Percentiles rank a stretch among this genome's conserved stretches.
Conservation (phyloP, 2,888 invertebrate genomes). For the Notocelia uddmanniana region DNA sequence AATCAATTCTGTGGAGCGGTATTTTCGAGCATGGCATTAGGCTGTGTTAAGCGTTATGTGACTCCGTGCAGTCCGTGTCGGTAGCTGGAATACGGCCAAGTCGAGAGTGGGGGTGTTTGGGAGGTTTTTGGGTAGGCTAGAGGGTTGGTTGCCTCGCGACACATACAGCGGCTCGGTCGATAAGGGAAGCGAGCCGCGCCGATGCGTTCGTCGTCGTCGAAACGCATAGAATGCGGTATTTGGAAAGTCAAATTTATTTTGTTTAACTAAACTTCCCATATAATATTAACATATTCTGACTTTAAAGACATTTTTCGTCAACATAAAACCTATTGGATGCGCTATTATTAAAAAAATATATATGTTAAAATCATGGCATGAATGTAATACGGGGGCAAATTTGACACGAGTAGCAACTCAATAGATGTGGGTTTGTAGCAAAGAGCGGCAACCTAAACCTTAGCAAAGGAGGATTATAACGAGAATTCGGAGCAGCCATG, state of each 20-base stretch:
- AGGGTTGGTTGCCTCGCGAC: constrained; percentile 71
- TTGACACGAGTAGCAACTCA: constrained; percentile 35
- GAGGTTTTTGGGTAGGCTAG: constrained; percentile 51
- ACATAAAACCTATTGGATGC: background rate
- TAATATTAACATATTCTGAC: background rate
- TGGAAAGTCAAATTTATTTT: constrained; percentile 51
- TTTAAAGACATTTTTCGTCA: background rate
- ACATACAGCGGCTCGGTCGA: constrained; percentile 81
- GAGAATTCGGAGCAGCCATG: constrained; percentile 62
- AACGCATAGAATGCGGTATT: constrained; percentile 62
- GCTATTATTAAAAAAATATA: background rate
- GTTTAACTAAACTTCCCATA: constrained; percentile 6
- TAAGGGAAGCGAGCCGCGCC: constrained; percentile 71
- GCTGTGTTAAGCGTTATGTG: constrained; percentile 44
- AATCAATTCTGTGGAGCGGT: constrained; percentile 50
- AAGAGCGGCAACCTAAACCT: constrained; percentile 40
- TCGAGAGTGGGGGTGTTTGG: constrained; percentile 55
- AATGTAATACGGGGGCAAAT: constrained; percentile 20
- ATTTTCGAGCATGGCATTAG: constrained; percentile 43
- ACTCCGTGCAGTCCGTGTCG: constrained; percentile 56
- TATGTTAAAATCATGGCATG: constrained; percentile 25
- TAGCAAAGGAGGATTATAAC: constrained; percentile 53
- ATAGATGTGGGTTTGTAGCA: constrained; percentile 37
- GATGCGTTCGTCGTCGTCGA: constrained; percentile 71
- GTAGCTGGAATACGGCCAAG: constrained; percentile 59